phyloP scores from a whole-genome alignment of 2,797 vertebrate species.

The Leucoraja ocellata region DNA sequence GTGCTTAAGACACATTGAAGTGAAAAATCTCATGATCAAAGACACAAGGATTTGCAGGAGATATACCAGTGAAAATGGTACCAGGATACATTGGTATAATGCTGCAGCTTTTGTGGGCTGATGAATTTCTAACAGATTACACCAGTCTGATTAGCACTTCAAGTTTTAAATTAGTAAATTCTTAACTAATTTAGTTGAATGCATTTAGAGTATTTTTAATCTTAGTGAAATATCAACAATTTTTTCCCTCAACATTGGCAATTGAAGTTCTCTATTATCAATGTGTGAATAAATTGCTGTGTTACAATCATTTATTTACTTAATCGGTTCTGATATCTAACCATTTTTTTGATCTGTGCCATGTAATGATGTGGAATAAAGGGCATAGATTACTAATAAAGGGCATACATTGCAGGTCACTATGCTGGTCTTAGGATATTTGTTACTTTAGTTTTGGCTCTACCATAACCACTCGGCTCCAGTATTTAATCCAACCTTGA shows the following conservation, averaged over 20 bases:
- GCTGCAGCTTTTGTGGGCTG: too few relatives aligned
- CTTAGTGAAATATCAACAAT: not conserved
- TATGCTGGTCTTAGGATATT: not conserved
- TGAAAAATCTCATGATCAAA: too few relatives aligned
- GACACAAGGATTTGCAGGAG: too few relatives aligned
- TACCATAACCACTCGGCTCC: too few relatives aligned
- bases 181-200: too few relatives aligned
- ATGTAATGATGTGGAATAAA: not conserved
- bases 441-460: not conserved
- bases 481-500: not conserved
- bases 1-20: too few relatives aligned
- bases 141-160: not conserved
- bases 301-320: not conserved
- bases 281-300: not conserved
- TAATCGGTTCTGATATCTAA: not conserved
- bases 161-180: not conserved
- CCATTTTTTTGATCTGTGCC: not conserved
- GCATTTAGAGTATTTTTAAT: too few relatives aligned
- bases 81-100: too few relatives aligned
- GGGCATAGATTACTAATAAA: not conserved
- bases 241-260: not conserved
- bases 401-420: not conserved
- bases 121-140: not conserved
- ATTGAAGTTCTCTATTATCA: not conserved
- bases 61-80: too few relatives aligned